Base-by-base conservation (phyloP, 2,888 invertebrate species). In the Polyploca ridens region DNA sequence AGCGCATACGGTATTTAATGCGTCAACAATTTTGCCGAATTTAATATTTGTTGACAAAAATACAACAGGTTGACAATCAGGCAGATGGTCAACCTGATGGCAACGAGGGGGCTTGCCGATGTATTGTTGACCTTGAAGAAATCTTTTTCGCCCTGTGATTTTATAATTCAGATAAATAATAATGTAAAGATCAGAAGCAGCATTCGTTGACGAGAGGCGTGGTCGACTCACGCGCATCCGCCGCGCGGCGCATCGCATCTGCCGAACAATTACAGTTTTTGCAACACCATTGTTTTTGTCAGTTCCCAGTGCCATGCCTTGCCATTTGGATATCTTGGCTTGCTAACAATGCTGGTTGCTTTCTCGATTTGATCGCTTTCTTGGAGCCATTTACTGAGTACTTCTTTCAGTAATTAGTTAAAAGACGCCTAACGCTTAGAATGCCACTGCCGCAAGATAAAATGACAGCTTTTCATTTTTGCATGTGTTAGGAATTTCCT, bases 151-250 rank as follows among this genome's bases (percentile, higher is more conserved):
- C 5, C 7, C 1, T 11, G 33, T 5, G 44, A 54, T 27, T 13
- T 41, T 13, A 41, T 11, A 54, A 33, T 19, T 27, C 46, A 27
- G 33, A 44, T 27, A 58, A 58, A 41, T 62, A 46, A 63, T 62
- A 49, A 16, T 49, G 1, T 0, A 16, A 49, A n/a, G 16, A 19
- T 54, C n/a, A n/a, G n/a, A n/a, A 19, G 54, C 54, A 19, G 16
- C 54, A 54, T n/a, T 54, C 54, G 41, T 54, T 33, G 57, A 62
- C 58, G 62, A 59, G 66, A 71, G 72, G 75, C 75, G 75, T 74
- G 76, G 71, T 66, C 72, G 68, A 63, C 69, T 70, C 73, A 67
- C 65, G 75, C 77, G 77, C 79, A 82, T 83, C 81, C 81, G 75
- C 72, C 64, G 69, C 27, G 27, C 27, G 27, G 71, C 59, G 64